These are phyloP conservation scores for Sycophaga agraensis DNA, from an alignment of 1,140 invertebrate species.

Conservation along the genomic window DNA sequence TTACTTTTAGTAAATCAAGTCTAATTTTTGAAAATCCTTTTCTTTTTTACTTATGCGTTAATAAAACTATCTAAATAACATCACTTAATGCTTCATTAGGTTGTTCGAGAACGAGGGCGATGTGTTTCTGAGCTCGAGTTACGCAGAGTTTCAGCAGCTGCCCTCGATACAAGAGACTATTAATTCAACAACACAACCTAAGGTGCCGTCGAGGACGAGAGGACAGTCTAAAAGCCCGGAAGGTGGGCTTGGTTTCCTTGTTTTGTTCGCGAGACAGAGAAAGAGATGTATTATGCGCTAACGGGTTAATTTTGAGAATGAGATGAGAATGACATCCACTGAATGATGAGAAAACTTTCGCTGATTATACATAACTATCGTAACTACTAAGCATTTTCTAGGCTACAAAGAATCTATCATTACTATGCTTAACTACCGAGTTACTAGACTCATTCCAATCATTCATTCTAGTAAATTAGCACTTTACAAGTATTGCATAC, in stretches of 20 bases:
- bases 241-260: slow-evolving; percentile 34
- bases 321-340: no score
- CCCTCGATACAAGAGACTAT: slow-evolving; percentile 61
- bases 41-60: no score
- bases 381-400: not conserved
- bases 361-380: slow-evolving; percentile 1
- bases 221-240: slow-evolving; percentile 59
- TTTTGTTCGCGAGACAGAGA: not conserved
- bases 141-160: slow-evolving; percentile 65
- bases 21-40: no score
- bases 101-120: slow-evolving; percentile 79
- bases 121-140: slow-evolving; percentile 69
- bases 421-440: no score
- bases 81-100: slow-evolving; percentile 63
- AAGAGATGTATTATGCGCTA: not conserved
- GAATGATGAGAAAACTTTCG: slow-evolving; percentile 5
- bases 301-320: no score
- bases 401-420: not conserved
- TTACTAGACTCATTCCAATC: not conserved
- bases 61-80: no score
- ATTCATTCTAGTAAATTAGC: not conserved
- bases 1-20: no score
- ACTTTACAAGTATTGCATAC: no score
- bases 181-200: slow-evolving; percentile 50
- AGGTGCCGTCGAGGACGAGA: slow-evolving; percentile 46